Percentiles rank a stretch among this genome's conserved stretches.
Conservation (phyloP, 2,113 vertebrate species). For the Anhinga rufa region DNA sequence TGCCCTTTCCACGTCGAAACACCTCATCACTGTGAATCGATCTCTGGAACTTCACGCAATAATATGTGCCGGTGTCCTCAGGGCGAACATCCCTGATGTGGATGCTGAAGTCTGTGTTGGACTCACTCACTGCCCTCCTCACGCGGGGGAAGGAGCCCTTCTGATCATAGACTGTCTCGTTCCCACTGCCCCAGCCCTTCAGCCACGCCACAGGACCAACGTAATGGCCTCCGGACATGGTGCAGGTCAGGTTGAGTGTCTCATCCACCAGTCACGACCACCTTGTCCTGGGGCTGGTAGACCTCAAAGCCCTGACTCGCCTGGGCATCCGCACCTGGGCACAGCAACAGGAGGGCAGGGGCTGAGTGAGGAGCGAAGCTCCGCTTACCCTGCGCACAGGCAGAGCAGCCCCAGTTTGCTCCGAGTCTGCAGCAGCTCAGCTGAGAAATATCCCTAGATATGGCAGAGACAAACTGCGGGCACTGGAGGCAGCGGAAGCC, state of each 20-base stretch:
- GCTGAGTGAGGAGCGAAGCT: neutral
- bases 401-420: neutral
- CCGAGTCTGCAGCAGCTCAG: neutral
- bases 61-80: neutral
- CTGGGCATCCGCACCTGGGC: neutral
- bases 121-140: fast-evolving
- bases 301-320: fast-evolving
- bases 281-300: neutral
- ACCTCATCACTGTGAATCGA: fast-evolving
- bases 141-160: fast-evolving
- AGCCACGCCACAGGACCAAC: neutral
- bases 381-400: neutral
- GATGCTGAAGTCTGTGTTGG: neutral
- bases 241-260: neutral
- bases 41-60: neutral
- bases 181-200: neutral
- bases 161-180: neutral
- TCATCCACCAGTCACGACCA: fast-evolving
- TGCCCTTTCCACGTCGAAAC: fast-evolving
- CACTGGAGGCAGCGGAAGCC: neutral
- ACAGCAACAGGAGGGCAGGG: neutral
- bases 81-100: neutral
- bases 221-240: fast-evolving
- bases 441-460: neutral
- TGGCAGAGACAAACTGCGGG: neutral